Conservation (phyloP, 2,888 invertebrate species). For the Monopis laevigella region DNA sequence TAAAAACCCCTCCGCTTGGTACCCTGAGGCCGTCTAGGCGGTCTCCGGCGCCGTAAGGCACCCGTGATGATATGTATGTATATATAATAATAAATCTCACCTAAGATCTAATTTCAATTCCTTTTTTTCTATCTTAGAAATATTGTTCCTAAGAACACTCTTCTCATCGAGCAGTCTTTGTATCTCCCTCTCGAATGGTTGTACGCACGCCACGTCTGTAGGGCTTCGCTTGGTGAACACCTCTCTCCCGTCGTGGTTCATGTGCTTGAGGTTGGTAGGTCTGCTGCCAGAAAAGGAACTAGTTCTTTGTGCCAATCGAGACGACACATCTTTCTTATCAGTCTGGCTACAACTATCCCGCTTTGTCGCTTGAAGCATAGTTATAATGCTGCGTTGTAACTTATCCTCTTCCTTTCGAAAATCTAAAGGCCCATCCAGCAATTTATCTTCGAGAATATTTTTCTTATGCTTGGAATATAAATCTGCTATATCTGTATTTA, state of each 20-base stretch:
- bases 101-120: conserved; percentile 69
- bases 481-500: conserved; percentile 44
- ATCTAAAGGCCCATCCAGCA: conserved; percentile 40
- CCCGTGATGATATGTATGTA: too few species aligned
- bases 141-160: conserved; percentile 69
- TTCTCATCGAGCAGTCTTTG: conserved; percentile 81
- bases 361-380: conserved; percentile 64
- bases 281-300: conserved; percentile 62
- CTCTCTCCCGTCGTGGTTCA: conserved; percentile 59
- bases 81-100: conserved; percentile 24
- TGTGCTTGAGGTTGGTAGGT: conserved; percentile 60
- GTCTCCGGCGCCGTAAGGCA: too few species aligned
- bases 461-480: conserved; percentile 54
- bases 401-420: conserved; percentile 59
- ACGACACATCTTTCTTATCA: conserved; percentile 69
- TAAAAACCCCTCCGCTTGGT: too few species aligned
- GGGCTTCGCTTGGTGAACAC: conserved; percentile 56
- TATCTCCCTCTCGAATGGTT: conserved; percentile 82
- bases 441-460: conserved; percentile 48
- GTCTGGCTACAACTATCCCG: conserved; percentile 73
- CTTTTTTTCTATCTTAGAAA: conserved; percentile 68
- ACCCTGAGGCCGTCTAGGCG: too few species aligned
- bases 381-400: conserved; percentile 57
- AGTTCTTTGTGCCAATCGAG: conserved; percentile 43
- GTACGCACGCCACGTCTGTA: conserved; percentile 60